Conservation (phyloP, 2,888 invertebrate species). For the Drosophila melanosoma region DNA sequence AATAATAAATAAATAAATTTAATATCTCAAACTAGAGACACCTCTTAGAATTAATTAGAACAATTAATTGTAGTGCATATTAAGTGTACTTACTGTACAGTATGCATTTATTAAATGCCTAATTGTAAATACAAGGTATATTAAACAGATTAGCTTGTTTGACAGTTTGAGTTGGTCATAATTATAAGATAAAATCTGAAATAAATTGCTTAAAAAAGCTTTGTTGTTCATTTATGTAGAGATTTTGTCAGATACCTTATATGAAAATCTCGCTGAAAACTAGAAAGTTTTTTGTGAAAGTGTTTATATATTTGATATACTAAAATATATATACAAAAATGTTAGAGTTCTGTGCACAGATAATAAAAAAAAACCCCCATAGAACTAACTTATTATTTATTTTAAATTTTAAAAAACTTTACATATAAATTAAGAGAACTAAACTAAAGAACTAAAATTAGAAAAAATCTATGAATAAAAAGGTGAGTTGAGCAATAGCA, state of each 20-base stretch:
- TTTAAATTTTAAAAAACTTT: no score
- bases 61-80: background rate
- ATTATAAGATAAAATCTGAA: background rate
- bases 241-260: background rate
- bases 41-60: background rate
- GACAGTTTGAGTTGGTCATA: background rate
- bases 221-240: background rate
- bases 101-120: background rate
- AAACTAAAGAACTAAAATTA: no score
- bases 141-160: background rate
- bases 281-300: background rate
- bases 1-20: no score
- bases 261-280: background rate
- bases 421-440: no score
- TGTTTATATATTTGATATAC: background rate
- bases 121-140: background rate
- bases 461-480: background rate
- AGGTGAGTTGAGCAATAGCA: background rate
- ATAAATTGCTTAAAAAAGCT: background rate
- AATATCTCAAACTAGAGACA: background rate
- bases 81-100: background rate
- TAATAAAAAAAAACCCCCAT: rapidly evolving
- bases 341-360: background rate
- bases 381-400: no score
- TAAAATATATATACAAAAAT: background rate